Evolutionary conservation across 2,888 invertebrate genomes (phyloP).

Genomic region (Melieria omissa): DNA sequence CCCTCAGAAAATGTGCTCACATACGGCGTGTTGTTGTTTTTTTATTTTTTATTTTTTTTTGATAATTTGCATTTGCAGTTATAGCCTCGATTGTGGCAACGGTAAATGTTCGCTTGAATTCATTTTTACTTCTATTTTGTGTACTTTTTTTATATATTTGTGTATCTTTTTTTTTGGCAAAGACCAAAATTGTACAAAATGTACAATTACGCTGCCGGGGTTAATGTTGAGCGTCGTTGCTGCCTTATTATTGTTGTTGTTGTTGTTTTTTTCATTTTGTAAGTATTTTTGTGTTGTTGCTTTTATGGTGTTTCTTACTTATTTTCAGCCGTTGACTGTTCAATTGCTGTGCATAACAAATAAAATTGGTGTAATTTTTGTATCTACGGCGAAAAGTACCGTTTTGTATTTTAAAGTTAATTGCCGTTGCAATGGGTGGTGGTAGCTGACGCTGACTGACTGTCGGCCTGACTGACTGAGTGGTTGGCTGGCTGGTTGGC

Average conservation of each 20-base stretch:
- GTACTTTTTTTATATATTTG: not conserved
- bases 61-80: slow-evolving; percentile 57
- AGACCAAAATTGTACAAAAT: slow-evolving; percentile 43
- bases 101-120: slow-evolving; percentile 36
- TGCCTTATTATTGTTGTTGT: slow-evolving; percentile 19
- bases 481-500: not conserved
- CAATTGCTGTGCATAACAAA: slow-evolving; percentile 56
- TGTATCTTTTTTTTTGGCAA: not conserved
- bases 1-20: slow-evolving; percentile 21
- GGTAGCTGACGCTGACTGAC: not conserved
- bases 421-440: too few species aligned
- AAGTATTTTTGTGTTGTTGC: slow-evolving; percentile 7
- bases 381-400: too few species aligned
- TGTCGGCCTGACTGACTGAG: not conserved
- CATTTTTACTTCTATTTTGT: slow-evolving; percentile 32
- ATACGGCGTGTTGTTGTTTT: slow-evolving; percentile 1
- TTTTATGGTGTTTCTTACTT: too few species aligned
- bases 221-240: slow-evolving; percentile 51
- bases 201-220: slow-evolving; percentile 59
- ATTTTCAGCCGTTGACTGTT: slow-evolving; percentile 34
- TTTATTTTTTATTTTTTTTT: slow-evolving; percentile 30
- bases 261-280: not conserved
- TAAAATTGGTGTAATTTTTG: slow-evolving; percentile 59
- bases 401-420: too few species aligned
- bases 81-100: slow-evolving; percentile 52